Base-by-base conservation (phyloP, 2,888 invertebrate species). In the Lithophane ornitopus region DNA sequence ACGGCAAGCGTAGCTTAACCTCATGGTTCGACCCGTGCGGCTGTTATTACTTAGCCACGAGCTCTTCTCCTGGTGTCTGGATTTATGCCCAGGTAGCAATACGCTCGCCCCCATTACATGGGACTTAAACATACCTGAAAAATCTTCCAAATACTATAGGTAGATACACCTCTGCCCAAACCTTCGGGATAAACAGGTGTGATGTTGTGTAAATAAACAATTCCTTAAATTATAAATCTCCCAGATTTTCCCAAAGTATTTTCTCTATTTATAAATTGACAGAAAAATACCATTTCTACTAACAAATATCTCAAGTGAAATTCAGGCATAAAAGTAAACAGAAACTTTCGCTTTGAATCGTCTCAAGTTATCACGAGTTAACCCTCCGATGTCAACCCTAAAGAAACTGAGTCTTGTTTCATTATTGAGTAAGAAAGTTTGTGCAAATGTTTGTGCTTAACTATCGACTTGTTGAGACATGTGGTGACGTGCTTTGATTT, bases 301-400 rank as follows among this genome's bases (percentile, higher is more conserved):
- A 68, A 16, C 68, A 49, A 68, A 56, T 56, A 71, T 76, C 61
- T 56, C 34, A 58, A 69, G 39, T 52, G 16, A 76, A 76, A 69
- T 16, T 9, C 26, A 61, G 61, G 63, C 56, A 67, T 34, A 49
- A 78, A 22, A 68, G 34, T 68, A 68, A 73, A 61, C 44, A 73
- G 2, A 70, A 77, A 82, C 28, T 78, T 78, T 46, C 16, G 0
- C 63, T 54, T 74, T 61, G 66, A 68, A 69, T 61, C 62, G 61
- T 59, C 63, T 69, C 74, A 76, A 85, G 79, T 65, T 76, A 75
- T 61, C 70, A n/a, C n/a, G 63, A 82, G 76, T 75, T 79, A 75
- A 74, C 54, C 72, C 72, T 62, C 59, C 56, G 61, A 65, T 54
- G 58, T 71, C 52, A 69, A 66, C 61, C 72, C 69, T 41, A 39